Evolutionary conservation across 2,113 vertebrate species (phyloP).

Genomic region (Panthera leo): DNA sequence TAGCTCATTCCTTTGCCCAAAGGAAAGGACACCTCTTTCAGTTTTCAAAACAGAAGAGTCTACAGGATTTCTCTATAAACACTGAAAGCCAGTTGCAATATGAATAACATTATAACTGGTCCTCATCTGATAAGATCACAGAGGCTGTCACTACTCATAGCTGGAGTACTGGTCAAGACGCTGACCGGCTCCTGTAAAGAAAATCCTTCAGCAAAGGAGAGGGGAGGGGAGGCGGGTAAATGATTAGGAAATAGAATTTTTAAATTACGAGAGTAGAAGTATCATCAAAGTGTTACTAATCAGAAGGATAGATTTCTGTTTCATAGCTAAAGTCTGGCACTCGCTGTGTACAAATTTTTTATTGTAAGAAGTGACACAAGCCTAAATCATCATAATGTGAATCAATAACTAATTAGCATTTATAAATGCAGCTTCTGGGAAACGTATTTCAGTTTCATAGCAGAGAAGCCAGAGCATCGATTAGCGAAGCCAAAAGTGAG

Average conservation of each 20-base stretch:
- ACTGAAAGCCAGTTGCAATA: neutral
- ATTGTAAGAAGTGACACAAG: conserved; percentile 61
- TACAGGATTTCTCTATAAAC: neutral
- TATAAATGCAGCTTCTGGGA: conserved; percentile 65
- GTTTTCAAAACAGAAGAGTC: conserved; percentile 14
- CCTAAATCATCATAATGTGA: conserved; percentile 70
- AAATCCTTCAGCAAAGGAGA: neutral
- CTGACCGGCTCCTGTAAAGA: neutral
- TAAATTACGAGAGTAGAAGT: conserved; percentile 29
- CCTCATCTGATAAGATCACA: neutral
- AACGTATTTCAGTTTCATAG: conserved; percentile 72
- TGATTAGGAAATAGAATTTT: conserved; percentile 34
- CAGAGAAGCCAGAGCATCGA: conserved; percentile 39
- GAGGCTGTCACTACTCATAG: neutral
- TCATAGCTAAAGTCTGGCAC: conserved; percentile 62
- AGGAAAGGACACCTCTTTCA: neutral
- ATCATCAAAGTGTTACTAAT: conserved; percentile 57
- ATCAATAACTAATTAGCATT: conserved; percentile 75
- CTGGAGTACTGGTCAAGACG: neutral
- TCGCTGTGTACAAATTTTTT: conserved; percentile 44
- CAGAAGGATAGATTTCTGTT: conserved; percentile 53
- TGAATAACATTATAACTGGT: neutral
- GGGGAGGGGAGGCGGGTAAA: neutral
- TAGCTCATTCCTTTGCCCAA: neutral
- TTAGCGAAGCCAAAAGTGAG: conserved; percentile 49